These are phyloP conservation scores for Acholoe squamosa DNA, from an alignment of 2,888 invertebrate genomes.

Conservation along the genomic window DNA sequence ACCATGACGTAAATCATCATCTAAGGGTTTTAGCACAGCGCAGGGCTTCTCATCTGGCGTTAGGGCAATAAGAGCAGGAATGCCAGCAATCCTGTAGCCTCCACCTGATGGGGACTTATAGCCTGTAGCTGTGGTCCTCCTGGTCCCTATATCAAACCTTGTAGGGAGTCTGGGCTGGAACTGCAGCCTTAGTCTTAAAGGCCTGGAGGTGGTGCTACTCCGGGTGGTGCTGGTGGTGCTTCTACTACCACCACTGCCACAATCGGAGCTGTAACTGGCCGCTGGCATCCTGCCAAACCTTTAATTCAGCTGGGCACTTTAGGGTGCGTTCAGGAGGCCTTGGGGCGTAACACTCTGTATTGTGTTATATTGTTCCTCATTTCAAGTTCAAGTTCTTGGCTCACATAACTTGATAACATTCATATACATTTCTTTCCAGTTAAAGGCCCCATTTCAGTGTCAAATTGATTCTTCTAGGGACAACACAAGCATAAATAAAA, in stretches of 20 bases:
- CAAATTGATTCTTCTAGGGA: no score
- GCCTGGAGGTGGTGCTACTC: background rate
- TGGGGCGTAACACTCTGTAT: background rate
- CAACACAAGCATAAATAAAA: no score
- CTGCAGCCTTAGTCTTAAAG: background rate
- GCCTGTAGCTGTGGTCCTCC: no score
- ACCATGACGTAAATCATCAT: background rate
- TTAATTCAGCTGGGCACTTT: background rate
- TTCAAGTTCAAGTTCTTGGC: no score
- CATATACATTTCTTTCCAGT: no score
- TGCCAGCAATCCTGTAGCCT: background rate
- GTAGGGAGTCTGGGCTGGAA: background rate
- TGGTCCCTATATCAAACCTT: background rate
- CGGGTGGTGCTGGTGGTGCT: background rate
- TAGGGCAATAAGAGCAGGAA: background rate
- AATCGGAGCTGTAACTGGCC: constrained; percentile 1
- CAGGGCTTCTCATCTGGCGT: background rate
- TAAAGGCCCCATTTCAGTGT: no score
- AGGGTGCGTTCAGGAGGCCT: background rate
- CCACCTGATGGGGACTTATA: background rate
- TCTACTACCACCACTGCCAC: background rate
- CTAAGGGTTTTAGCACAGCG: background rate
- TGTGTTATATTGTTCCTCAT: no score
- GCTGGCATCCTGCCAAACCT: background rate
- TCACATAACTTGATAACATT: no score